Conservation (phyloP, 1,140 invertebrate species). For the Drosophila malerkotliana region DNA sequence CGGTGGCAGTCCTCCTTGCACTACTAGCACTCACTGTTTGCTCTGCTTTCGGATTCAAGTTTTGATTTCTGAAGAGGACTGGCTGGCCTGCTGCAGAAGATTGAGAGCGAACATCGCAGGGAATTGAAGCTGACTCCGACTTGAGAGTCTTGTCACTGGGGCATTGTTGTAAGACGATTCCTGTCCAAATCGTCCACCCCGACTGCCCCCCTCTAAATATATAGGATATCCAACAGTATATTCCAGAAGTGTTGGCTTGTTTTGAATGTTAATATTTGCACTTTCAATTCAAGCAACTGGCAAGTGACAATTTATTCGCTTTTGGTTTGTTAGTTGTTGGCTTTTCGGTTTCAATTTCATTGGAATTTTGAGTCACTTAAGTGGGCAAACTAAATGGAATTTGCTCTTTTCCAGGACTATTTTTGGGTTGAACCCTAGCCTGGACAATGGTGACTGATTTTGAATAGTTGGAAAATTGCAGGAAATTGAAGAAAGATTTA, state of each 20-base stretch:
- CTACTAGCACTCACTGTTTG: conserved; percentile 67
- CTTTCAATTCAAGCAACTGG: conserved; percentile 73
- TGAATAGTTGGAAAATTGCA: background rate
- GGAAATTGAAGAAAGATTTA: background rate
- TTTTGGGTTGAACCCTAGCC: conserved; percentile 7
- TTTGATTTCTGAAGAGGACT: conserved; percentile 63
- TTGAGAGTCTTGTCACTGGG: conserved; percentile 31
- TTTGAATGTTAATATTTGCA: conserved; percentile 82
- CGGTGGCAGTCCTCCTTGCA: conserved; percentile 23
- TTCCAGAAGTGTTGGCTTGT: conserved; percentile 75
- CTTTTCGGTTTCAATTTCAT: conserved; percentile 63
- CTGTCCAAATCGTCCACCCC: conserved; percentile 18
- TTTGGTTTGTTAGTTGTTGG: conserved; percentile 51
- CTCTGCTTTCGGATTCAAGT: conserved; percentile 64
- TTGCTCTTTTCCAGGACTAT: conserved; percentile 50
- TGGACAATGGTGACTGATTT: background rate
- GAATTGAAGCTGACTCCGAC: conserved; percentile 28
- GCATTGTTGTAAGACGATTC: conserved; percentile 34
- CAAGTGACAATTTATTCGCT: conserved; percentile 79
- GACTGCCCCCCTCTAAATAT: conserved; percentile 16
- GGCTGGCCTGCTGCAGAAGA: conserved; percentile 13
- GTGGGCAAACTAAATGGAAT: conserved; percentile 43
- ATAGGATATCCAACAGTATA: conserved; percentile 20
- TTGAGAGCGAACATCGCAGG: conserved; percentile 37
- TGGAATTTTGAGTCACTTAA: conserved; percentile 50